Conservation (phyloP, 2,888 invertebrate genomes). For the Drosophila greeni region DNA sequence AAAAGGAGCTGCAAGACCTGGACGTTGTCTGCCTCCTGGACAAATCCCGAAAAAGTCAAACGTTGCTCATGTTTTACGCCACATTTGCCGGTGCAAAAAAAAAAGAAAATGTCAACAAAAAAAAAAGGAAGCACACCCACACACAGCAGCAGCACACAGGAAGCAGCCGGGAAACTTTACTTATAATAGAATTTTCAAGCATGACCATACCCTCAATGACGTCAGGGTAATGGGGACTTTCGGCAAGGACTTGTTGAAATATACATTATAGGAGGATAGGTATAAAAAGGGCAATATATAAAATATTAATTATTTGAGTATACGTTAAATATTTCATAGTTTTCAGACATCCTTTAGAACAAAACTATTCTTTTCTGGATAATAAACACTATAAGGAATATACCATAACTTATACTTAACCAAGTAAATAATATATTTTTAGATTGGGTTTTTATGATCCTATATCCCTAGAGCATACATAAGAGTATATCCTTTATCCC, state of each 20-base stretch:
- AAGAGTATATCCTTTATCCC: not conserved
- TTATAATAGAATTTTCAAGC: conserved; percentile 69
- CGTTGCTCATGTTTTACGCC: conserved; percentile 56
- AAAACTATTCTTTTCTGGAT: no score
- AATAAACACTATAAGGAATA: accelerated
- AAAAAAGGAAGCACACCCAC: conserved; percentile 23
- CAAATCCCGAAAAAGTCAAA: conserved; percentile 29
- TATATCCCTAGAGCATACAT: no score
- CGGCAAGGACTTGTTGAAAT: not conserved
- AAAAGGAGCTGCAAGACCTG: conserved; percentile 6
- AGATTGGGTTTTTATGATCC: no score
- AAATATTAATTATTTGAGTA: not conserved
- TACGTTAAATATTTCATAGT: no score
- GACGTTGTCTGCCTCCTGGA: conserved; percentile 10
- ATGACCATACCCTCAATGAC: conserved; percentile 34
- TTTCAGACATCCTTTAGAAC: not conserved
- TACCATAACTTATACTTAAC: no score
- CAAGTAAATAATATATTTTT: no score
- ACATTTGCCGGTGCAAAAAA: conserved; percentile 45
- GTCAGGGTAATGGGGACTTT: conserved; percentile 6
- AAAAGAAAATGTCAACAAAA: conserved; percentile 49
- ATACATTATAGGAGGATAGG: not conserved
- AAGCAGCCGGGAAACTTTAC: conserved; percentile 58
- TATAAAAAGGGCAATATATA: not conserved
- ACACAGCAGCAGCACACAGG: conserved; percentile 20